Base-by-base conservation (phyloP, 1,140 invertebrate genomes). In the Bombyx mori region DNA sequence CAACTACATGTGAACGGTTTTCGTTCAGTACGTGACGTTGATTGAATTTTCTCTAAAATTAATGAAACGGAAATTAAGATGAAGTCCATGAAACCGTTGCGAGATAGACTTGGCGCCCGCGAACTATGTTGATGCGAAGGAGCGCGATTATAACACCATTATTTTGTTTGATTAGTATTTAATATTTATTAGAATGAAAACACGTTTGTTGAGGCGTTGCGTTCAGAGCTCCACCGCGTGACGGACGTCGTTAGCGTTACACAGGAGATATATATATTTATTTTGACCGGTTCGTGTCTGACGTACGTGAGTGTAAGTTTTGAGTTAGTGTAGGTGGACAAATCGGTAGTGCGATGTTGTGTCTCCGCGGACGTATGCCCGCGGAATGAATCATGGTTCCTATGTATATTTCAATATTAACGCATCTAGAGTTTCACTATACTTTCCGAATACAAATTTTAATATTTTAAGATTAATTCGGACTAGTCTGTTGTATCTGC, bases 351-450 rank as follows among this genome's bases (percentile, higher is more conserved):
- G 73, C 80, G 83, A 81, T 77, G 79, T 82, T 77, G 80, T 81
- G 76, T 82, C 81, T 82, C 79, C 82, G 81, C 78, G 79, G 82
- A 66, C 71, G 67, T 62, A 58, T 60, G 73, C 64, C 79, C 82
- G 81, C 84, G 84, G 84, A 78, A 75, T 76, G 82, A 87, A 84
- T 87, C 82, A 87, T 85, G 84, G 84, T 87, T 87, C 84, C 84
- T 87, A 87, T 87, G 84, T 87, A 87, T 87, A 87, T 87, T 86
- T 87, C 84, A 85, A 87, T 87, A 85, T 85, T 83, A 83, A 83
- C 82, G 82, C 84, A 84, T 85, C 79, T 87, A 87, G 84, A 86
- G 82, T 85, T 87, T 87, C 82, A 82, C 79, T 85, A 85, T 87
- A 84, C 79, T 85, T 87, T 84, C 84, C 84, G 82, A 85, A 83